A percentile compares a stretch with the other conserved stretches of the same genome.
phyloP scores from a whole-genome alignment of 2,888 invertebrate genomes.

The Girardia tigrina region DNA sequence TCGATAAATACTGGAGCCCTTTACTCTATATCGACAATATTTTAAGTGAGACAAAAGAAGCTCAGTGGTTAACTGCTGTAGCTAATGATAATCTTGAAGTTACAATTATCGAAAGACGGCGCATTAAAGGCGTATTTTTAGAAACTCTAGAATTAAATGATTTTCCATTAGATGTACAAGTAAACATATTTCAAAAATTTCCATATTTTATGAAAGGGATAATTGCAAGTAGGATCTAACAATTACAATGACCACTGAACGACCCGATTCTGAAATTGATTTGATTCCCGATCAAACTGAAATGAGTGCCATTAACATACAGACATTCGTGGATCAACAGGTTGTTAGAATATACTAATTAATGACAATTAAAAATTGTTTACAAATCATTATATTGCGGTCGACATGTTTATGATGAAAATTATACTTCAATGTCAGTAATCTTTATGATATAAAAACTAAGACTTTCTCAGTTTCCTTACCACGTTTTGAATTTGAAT shows the following conservation, averaged over 20 bases:
- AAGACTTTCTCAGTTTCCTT: too few relatives aligned
- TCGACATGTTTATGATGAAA: too few relatives aligned
- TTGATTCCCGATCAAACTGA: conserved; percentile 44
- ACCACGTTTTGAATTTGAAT: too few relatives aligned
- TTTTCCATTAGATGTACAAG: conserved; percentile 38
- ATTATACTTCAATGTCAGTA: too few relatives aligned
- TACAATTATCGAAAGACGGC: conserved; percentile 39
- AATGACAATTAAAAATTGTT: not conserved
- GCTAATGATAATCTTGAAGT: conserved; percentile 39
- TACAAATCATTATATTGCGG: not conserved
- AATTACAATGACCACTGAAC: conserved; percentile 43
- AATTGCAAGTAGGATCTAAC: conserved; percentile 42
- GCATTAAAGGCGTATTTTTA: conserved; percentile 40
- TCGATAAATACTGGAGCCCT: conserved; percentile 41
- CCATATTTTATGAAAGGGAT: not conserved
- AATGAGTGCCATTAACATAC: conserved; percentile 43
- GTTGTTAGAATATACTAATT: conserved; percentile 21
- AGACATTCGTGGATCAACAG: conserved; percentile 45
- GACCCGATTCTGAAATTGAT: conserved; percentile 42
- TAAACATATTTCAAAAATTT: conserved; percentile 24
- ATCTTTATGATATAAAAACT: too few relatives aligned
- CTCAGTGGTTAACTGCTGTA: conserved; percentile 39
- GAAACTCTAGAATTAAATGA: conserved; percentile 40
- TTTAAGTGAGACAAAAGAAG: conserved; percentile 41
- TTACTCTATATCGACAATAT: conserved; percentile 42